phyloP scores from a whole-genome alignment of 2,888 invertebrate genomes.

The Rhyacophila evoluta region DNA sequence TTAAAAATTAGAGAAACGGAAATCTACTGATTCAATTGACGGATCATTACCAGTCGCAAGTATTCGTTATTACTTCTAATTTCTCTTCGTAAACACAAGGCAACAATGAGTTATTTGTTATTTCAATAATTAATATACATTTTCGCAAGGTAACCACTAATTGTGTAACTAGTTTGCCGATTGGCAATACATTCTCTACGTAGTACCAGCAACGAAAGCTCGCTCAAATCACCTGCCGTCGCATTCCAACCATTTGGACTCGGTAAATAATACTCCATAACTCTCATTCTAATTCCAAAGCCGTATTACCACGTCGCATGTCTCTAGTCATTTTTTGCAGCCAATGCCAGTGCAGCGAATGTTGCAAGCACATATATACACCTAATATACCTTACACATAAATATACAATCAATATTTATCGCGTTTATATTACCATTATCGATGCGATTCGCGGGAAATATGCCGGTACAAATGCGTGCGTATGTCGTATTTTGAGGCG shows the following conservation, averaged over 20 bases:
- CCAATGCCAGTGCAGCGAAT: conserved; percentile 35
- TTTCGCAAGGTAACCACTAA: neutral
- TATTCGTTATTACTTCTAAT: no score
- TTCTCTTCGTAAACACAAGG: no score
- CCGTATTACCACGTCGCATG: conserved; percentile 39
- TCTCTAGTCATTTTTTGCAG: conserved; percentile 37
- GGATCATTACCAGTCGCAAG: no score
- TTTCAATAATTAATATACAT: no score
- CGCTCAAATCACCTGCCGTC: conserved; percentile 42
- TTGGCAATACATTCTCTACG: neutral
- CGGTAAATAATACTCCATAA: conserved; percentile 43
- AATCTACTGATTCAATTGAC: no score
- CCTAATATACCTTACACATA: conserved; percentile 27
- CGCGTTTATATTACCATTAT: conserved; percentile 38
- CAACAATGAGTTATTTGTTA: no score
- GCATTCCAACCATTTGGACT: conserved; percentile 41
- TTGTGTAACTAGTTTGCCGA: neutral
- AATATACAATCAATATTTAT: conserved; percentile 40
- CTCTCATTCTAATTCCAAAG: conserved; percentile 47
- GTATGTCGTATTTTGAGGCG: conserved; percentile 45
- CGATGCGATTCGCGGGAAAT: conserved; percentile 45
- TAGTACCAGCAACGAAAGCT: neutral
- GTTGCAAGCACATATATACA: conserved; percentile 32
- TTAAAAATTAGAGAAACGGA: no score
- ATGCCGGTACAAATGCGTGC: conserved; percentile 38